Base-by-base conservation (phyloP, 2,113 vertebrate genomes). In the Australoheros scitulus region DNA sequence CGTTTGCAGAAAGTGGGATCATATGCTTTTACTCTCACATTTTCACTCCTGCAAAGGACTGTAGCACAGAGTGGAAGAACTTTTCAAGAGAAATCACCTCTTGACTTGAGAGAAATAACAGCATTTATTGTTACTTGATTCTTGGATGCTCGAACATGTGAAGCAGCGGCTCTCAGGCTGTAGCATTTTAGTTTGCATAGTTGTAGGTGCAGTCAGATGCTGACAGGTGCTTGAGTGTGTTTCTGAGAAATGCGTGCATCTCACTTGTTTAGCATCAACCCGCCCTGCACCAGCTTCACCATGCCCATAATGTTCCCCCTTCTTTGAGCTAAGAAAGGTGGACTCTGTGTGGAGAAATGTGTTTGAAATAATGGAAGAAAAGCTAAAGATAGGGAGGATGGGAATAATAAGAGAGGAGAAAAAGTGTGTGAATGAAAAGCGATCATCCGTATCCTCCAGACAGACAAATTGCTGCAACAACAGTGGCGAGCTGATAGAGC, bases 371-470 rank as follows among this genome's bases (percentile, higher is more conserved):
- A 70, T 64, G 47, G 38, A 47, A 58, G 47, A 77, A 77, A 47
- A 56, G 60, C 50, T 20, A 47, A 52, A 86, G 75, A 81, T 36
- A 26, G 32, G 26, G 29, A 50, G 64, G 65, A 74, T 43, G 59
- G 24, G 56, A 81, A 80, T 58, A 84, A 88, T 68, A 24, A 59
- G 59, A 82, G 57, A 77, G 76, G 56, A 87, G 76, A 86, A 72
- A 81, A 77, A 68, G 36, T 52, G 24, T 76, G 50, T 52, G 70
- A 80, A 83, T 84, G 79, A 86, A 88, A 86, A 56, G 61, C 83
- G 82, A 89, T 90, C 70, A 88, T 91, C 82, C 79, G 76, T 29
- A 52, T 86, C 83, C 81, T 87, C 82, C 82, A 81, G 78, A 86
- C 87, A 80, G 83, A 76, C 55, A 70, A 76, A 88, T 57, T 80